A percentile compares a stretch with the other conserved stretches of the same genome.
These are phyloP conservation scores for Crenichthys baileyi DNA, from an alignment of 2,797 vertebrate species.

Conservation along the genomic window DNA sequence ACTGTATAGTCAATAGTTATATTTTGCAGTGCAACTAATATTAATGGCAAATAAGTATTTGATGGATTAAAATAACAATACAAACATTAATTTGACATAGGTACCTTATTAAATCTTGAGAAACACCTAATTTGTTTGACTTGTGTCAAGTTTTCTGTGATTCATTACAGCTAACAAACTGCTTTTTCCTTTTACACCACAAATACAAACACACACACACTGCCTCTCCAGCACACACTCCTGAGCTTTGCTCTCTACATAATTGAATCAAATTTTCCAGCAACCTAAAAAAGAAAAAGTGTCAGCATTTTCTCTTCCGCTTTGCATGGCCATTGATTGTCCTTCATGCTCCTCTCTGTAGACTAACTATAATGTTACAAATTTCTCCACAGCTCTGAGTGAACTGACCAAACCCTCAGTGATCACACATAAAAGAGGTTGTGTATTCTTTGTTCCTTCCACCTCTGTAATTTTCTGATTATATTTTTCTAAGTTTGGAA, in stretches of 20 bases:
- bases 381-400: conserved; percentile 81
- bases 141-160: conserved; percentile 12
- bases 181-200: conserved; percentile 19
- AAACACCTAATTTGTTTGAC: background rate
- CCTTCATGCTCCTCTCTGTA: conserved; percentile 86
- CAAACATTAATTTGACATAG: background rate
- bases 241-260: conserved; percentile 47
- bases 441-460: background rate
- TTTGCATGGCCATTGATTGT: conserved; percentile 80
- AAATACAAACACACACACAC: background rate
- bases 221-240: conserved; percentile 45
- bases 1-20: background rate
- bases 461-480: conserved; percentile 13
- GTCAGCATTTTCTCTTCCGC: conserved; percentile 62
- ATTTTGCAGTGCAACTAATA: background rate
- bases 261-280: conserved; percentile 69
- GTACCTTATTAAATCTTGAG: background rate
- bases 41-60: background rate
- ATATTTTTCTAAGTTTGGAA: conserved; percentile 82
- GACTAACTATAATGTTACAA: conserved; percentile 88
- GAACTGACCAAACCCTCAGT: conserved; percentile 81
- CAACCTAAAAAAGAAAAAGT: conserved; percentile 36
- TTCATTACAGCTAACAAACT: conserved; percentile 31
- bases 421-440: conserved; percentile 21
- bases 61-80: background rate